Evolutionary conservation across 1,140 invertebrate species (phyloP).

Genomic region (Ctenoplectra terminalis): DNA sequence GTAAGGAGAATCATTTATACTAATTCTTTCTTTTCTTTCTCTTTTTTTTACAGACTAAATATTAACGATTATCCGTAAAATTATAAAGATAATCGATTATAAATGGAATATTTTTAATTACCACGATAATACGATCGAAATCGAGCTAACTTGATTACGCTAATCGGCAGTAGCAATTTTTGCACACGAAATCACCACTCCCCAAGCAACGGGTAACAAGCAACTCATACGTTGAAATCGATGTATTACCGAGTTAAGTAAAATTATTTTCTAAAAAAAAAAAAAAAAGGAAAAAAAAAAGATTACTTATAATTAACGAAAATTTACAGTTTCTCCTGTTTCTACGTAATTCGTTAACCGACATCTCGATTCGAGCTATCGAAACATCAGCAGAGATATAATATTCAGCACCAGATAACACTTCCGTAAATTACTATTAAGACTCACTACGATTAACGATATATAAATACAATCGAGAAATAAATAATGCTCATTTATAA

Average conservation of each 20-base stretch:
- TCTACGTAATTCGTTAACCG: not conserved
- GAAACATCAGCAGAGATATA: conserved; percentile 21
- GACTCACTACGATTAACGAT: conserved; percentile 59
- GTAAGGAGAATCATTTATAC: not conserved
- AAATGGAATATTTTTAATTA: conserved; percentile 14
- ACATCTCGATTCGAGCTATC: conserved; percentile 4
- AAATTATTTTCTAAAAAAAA: not conserved
- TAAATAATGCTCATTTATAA: conserved; percentile 66
- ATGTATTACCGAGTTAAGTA: conserved; percentile 39
- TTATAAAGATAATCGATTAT: not conserved
- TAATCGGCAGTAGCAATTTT: conserved; percentile 34
- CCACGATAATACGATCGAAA: conserved; percentile 31
- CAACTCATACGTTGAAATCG: not conserved
- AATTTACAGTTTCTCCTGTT: not conserved
- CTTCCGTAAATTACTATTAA: conserved; percentile 60
- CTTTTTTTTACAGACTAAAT: not conserved
- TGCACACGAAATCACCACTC: conserved; percentile 44
- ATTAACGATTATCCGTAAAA: not conserved
- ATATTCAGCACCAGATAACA: conserved; percentile 62
- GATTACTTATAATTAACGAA: not conserved
- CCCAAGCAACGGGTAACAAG: conserved; percentile 31
- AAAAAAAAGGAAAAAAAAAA: too few relatives aligned
- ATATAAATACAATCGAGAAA: conserved; percentile 68
- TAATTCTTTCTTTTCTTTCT: too few relatives aligned
- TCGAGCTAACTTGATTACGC: conserved; percentile 24